phyloP scores from a whole-genome alignment of 2,113 vertebrate genomes.

The Microcebus murinus region DNA sequence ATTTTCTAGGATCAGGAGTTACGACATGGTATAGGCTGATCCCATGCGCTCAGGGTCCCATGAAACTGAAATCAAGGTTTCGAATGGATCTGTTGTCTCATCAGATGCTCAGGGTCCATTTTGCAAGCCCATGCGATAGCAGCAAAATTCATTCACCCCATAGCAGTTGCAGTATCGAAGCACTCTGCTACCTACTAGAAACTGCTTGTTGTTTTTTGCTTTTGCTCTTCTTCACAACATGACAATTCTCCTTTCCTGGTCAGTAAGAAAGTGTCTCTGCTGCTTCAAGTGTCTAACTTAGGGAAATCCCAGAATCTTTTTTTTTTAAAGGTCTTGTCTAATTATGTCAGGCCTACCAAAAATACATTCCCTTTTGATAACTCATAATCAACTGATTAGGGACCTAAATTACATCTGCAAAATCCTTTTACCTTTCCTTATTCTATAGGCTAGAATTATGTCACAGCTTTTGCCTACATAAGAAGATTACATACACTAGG shows the following conservation, averaged over 20 bases:
- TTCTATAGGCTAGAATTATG: background rate
- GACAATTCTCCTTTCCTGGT: background rate
- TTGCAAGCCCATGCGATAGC: background rate
- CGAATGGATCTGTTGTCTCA: background rate
- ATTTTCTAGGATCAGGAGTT: background rate
- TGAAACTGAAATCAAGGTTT: background rate
- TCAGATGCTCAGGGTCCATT: background rate
- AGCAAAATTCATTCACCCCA: background rate
- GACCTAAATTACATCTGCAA: background rate
- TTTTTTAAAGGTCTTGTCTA: background rate
- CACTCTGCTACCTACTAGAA: rapidly evolving
- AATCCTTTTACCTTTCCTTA: background rate
- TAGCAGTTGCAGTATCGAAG: background rate
- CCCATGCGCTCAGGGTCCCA: background rate
- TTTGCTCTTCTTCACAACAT: background rate
- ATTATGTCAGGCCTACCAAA: background rate
- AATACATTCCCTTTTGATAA: background rate
- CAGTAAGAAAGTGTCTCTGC: background rate
- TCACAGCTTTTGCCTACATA: background rate
- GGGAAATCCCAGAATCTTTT: background rate
- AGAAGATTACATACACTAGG: background rate
- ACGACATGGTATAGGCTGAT: background rate
- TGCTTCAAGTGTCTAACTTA: background rate
- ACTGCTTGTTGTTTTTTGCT: rapidly evolving
- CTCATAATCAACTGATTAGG: background rate